phyloP scores from a whole-genome alignment of 2,888 invertebrate species.

The Physocephala rufipes region DNA sequence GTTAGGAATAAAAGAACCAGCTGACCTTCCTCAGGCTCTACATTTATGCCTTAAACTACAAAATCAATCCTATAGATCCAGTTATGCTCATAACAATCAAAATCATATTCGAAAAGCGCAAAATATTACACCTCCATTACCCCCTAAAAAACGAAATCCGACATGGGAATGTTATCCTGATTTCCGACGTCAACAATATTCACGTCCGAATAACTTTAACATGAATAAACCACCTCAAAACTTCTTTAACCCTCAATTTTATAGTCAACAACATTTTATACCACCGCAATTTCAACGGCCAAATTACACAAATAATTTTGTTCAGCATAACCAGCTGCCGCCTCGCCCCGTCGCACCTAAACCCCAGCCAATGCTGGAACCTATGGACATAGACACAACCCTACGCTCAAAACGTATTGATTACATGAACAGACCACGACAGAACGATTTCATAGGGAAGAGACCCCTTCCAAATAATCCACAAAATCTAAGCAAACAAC shows the following conservation, averaged over 20 bases:
- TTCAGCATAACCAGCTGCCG: too few relatives aligned
- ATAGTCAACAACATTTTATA: too few relatives aligned
- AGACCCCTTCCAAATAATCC: not conserved
- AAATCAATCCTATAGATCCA: constrained; percentile 28
- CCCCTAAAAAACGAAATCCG: too few relatives aligned
- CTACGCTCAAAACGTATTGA: constrained; percentile 16
- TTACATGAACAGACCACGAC: constrained; percentile 36
- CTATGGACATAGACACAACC: constrained; percentile 30
- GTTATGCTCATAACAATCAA: too few relatives aligned
- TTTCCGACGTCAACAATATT: constrained; percentile 13
- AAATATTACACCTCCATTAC: too few relatives aligned
- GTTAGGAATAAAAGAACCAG: constrained; percentile 40
- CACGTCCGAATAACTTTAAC: not conserved
- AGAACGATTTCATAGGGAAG: not conserved
- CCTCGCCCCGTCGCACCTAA: not conserved
- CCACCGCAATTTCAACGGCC: too few relatives aligned
- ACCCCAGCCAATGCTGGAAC: not conserved
- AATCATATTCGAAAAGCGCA: not conserved
- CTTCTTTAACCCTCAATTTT: too few relatives aligned
- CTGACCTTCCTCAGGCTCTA: constrained; percentile 40
- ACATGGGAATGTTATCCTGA: too few relatives aligned
- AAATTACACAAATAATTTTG: not conserved
- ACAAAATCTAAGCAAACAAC: not conserved
- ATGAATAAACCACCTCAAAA: too few relatives aligned
- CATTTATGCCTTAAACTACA: constrained; percentile 37